These are phyloP conservation scores for Vandiemenella viatica DNA, from an alignment of 2,888 invertebrate species.

Conservation along the genomic window DNA sequence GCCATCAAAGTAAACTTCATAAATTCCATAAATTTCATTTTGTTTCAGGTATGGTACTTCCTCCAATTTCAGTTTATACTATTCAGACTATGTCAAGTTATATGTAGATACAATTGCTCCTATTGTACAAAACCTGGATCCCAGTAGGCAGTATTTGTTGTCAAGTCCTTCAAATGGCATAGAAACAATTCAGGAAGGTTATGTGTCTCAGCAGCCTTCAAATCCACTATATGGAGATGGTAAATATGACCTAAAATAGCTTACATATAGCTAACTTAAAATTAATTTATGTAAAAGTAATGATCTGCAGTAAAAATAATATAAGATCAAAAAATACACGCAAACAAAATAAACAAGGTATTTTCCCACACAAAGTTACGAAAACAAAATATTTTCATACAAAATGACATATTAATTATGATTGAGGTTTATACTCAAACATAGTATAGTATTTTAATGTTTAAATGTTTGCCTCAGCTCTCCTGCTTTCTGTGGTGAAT, in stretches of 20 bases:
- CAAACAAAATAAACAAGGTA: too few relatives aligned
- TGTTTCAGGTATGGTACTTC: constrained; percentile 31
- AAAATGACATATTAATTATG: too few relatives aligned
- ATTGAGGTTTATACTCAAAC: too few relatives aligned
- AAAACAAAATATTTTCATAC: too few relatives aligned
- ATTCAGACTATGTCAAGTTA: constrained; percentile 43
- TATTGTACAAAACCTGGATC: constrained; percentile 45
- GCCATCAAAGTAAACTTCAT: too few relatives aligned
- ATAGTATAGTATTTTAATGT: too few relatives aligned
- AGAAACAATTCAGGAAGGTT: constrained; percentile 55
- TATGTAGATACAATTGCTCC: constrained; percentile 63
- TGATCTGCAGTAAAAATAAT: background rate
- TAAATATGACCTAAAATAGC: too few relatives aligned
- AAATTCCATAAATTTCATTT: too few relatives aligned
- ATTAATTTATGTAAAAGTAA: background rate
- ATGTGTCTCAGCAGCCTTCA: constrained; percentile 62
- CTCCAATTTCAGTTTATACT: constrained; percentile 37
- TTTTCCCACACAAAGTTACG: too few relatives aligned
- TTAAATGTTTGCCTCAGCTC: too few relatives aligned
- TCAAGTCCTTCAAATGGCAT: constrained; percentile 88
- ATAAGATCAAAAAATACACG: background rate
- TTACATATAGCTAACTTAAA: background rate
- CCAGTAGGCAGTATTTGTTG: constrained; percentile 47
- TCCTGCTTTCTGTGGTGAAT: too few relatives aligned
- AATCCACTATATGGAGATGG: constrained; percentile 72